Evolutionary conservation across 2,888 invertebrate species (phyloP).

Genomic region (Romanomermis culicivorax): DNA sequence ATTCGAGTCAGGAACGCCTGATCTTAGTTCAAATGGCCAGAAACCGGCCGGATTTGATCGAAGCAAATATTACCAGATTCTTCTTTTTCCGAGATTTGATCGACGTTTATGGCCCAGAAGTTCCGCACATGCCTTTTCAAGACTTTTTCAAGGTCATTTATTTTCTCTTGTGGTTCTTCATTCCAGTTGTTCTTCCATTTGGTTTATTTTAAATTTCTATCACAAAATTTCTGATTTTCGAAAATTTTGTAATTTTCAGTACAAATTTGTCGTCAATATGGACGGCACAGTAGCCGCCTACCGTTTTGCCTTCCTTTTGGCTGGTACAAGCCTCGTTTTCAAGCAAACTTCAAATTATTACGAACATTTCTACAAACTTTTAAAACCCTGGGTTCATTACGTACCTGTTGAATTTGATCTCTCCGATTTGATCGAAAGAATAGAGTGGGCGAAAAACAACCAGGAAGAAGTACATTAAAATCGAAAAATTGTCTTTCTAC

Average conservation of each 20-base stretch:
- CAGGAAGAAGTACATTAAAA: slow-evolving; percentile 21
- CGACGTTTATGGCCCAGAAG: slow-evolving; percentile 60
- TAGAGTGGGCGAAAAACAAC: slow-evolving; percentile 35
- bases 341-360: slow-evolving; percentile 84
- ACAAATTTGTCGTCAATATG: slow-evolving; percentile 75
- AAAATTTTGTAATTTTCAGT: slow-evolving; percentile 40
- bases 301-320: slow-evolving; percentile 68
- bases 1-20: slow-evolving; percentile 61
- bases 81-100: slow-evolving; percentile 76
- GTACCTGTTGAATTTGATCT: slow-evolving; percentile 58
- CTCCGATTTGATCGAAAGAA: slow-evolving; percentile 51
- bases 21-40: slow-evolving; percentile 56
- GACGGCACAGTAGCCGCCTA: slow-evolving; percentile 95
- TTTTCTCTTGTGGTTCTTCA: not conserved
- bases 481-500: not conserved
- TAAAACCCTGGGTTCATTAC: slow-evolving; percentile 56
- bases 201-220: not conserved
- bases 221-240: not conserved
- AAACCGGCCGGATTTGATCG: slow-evolving; percentile 52
- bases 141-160: slow-evolving; percentile 69
- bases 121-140: slow-evolving; percentile 63
- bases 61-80: slow-evolving; percentile 78
- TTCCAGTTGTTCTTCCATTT: not conserved
- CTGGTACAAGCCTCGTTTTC: slow-evolving; percentile 61
- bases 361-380: slow-evolving; percentile 67